Evolutionary conservation across 2,888 invertebrate genomes (phyloP), one percentile per base, ranked within the genome.

Genomic region (Exocentrus adspersus): DNA sequence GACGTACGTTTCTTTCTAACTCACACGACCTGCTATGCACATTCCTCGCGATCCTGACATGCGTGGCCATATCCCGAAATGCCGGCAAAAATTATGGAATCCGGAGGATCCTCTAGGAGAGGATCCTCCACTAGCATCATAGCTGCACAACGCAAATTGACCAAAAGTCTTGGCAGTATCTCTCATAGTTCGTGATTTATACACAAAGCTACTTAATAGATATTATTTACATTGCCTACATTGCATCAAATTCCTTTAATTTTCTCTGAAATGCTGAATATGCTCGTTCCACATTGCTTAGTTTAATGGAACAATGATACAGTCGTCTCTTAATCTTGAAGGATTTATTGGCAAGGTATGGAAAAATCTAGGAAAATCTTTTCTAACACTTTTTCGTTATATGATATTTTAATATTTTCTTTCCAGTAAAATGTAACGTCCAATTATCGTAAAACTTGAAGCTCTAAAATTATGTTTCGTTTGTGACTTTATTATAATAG

Each of bases 1-100:
- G 72, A 72, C 72, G 48, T 69, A 70, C 72, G 69, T 68, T 56
- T 64, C 58, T 50, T 17, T 52, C 61, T 50, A 45, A 28, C 24
- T 37, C 37, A 28, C 43, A 48, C 37, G 10, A 46, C 51, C 56
- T 45, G 59, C 53, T 37, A 10, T 59, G 57, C 43, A 50, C 58
- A 68, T 68, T 68, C 68, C 65, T 57, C 32, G 58, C 62, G 28
- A 24, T 61, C 68, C 58, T 32, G 20, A 50, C 62, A 41, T 62
- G 60, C 65, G 60, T 54, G 50, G 52, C 61, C 65, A 62, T 62
- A 62, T 58, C n/a, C 62, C 62, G 62, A 63, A 63, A 58, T 63
- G 62, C 62, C 62, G 45, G 62, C 62, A 52, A 63, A 63, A 63
- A 63, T 59, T 53, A 63, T 63, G 57, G 57, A 57, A 57, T 57